Base-by-base conservation (phyloP, 64 coral and sea anemone species). In the Stichodactyla mertensii region DNA sequence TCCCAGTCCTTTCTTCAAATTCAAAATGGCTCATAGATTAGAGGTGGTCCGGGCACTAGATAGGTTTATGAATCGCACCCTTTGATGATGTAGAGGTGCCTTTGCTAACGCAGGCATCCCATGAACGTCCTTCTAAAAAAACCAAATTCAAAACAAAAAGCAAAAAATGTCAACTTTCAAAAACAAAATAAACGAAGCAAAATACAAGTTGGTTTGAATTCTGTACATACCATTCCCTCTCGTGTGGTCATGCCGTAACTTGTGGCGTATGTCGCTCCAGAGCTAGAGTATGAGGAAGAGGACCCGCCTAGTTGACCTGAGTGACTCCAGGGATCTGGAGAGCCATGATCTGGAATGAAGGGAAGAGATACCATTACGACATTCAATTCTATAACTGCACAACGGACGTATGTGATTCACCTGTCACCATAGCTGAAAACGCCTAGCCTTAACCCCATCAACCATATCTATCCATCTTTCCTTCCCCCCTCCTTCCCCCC, bases 31-130 rank as follows among this genome's bases (percentile, higher is more conserved):
- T 27, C 24, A 9, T 23, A 74, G 24, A 27, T 45, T 45, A 45
- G 36, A 45, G 36, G 36, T 45, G 24, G 69, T 74, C 26, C 36
- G 69, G 69, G 22, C 11, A 74, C 69, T 74, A 74, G 69, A 19
- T 57, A 82, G 36, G 36, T 45, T 45, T 45, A 45, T 45, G 36
- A 45, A 45, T 80, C 94, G 87, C 94, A 97, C 94, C 94, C 94
- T 92, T 87, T 82, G 77, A 54, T 93, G 94, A 82, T 92, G 91
- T 69, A 97, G 87, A 80, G 94, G 91, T 84, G 87, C 94, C 92
- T 97, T 97, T 92, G 94, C 94, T 93, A 97, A 93, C 52, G 94
- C 94, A 86, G 94, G 83, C 85, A 97, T 93, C 69, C 91, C 91
- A 55, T 89, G 94, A 61, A 92, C 91, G 77, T 97, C 91, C 61